phyloP scores from a whole-genome alignment of 2,113 vertebrate genomes.

The Eulacestoma nigropectus region DNA sequence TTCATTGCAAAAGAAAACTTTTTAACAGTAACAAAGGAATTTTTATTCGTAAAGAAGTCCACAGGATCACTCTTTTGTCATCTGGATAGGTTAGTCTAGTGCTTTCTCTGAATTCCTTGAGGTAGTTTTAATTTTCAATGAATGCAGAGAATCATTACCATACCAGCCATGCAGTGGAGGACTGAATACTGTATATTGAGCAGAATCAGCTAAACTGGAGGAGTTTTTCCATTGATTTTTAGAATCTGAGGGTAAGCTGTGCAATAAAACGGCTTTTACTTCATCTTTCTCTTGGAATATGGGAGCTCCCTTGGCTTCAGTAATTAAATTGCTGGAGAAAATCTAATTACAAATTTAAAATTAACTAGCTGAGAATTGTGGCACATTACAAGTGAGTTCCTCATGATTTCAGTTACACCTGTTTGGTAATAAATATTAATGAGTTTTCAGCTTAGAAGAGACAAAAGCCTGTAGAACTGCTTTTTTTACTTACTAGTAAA shows the following conservation, averaged over 20 bases:
- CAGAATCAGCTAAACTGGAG: neutral
- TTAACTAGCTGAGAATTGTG: neutral
- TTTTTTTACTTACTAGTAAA: neutral
- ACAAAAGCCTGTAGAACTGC: neutral
- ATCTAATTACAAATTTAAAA: neutral
- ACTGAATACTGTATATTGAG: neutral
- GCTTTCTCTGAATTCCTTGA: neutral
- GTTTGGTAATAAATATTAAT: neutral
- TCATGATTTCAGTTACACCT: neutral
- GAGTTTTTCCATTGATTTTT: neutral
- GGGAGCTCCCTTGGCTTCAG: neutral
- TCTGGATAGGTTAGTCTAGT: neutral
- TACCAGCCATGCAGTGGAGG: neutral
- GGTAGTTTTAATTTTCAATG: neutral
- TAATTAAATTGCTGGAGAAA: neutral
- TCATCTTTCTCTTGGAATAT: neutral
- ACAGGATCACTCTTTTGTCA: neutral
- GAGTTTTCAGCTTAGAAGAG: neutral
- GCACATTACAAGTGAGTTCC: neutral
- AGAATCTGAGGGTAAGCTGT: neutral
- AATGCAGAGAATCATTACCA: neutral
- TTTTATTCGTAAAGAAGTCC: neutral
- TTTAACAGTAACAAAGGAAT: neutral
- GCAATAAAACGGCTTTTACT: neutral
- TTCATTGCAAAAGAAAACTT: neutral